Evolutionary conservation across 2,888 invertebrate species (phyloP), one percentile per base, ranked within the genome.

Genomic region (Ornithoptera priamus): DNA sequence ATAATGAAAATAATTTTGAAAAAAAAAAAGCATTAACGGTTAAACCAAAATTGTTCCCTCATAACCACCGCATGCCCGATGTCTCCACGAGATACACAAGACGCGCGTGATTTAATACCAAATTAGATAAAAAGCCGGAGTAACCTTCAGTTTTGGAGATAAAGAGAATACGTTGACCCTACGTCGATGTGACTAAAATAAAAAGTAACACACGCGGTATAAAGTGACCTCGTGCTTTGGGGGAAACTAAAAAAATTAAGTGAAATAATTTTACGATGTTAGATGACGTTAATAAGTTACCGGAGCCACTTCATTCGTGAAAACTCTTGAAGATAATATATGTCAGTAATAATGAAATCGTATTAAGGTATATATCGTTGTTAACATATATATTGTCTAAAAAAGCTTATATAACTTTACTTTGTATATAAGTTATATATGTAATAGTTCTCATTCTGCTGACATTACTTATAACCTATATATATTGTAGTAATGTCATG

Each of bases 101-200:
- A 36, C 20, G 62, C 58, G 65, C 69, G 69, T 69, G 69, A 66
- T 65, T 69, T 65, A 69, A 69, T 69, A 69, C 50, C 65, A 69
- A 69, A 69, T 69, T 69, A 69, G 65, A 69, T 69, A 69, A 65
- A 69, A 65, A 62, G 59, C 65, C 46, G 46, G 57, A 65, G 58
- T 46, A 69, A 65, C 69, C 65, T 69, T 69, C 61, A 69, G 65
- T 65, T 62, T 46, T 65, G 30, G 58, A 69, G 69, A 69, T 69
- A 69, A 69, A 46, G 62, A 58, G 50, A 69, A 69, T 65, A 62
- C 69, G 30, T 69, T 69, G 69, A 69, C 69, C 65, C 62, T 62
- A 30, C 24, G 57, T n/a, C 64, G 62, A 65, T 69, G 65, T 42
- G 56, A 58, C 58, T 24, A 36, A 46, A 61, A 61, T 65, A 62